These are phyloP conservation scores for Hydroisotoma schaefferi DNA, from an alignment of 2,888 invertebrate species.

Conservation along the genomic window DNA sequence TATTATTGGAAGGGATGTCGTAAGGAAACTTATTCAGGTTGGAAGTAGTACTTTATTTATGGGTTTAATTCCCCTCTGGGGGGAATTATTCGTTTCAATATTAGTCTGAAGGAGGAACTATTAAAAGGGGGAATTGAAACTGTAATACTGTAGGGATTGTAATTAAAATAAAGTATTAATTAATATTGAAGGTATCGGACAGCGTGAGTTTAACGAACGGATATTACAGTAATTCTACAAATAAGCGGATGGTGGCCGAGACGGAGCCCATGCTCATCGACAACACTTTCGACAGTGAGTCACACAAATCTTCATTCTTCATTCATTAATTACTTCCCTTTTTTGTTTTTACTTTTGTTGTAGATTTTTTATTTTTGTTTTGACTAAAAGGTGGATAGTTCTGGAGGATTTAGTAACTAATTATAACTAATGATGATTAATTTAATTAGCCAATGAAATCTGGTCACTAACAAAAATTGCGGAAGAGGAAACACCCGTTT, in stretches of 20 bases:
- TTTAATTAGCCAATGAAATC: conserved; percentile 28
- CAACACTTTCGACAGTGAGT: conserved; percentile 1
- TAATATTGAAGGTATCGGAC: neutral
- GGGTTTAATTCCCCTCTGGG: neutral
- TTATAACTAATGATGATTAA: neutral
- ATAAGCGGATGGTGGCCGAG: neutral
- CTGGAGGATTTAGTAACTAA: neutral
- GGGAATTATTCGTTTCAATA: neutral
- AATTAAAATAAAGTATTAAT: too few species aligned
- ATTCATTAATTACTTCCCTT: neutral
- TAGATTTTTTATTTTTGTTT: neutral
- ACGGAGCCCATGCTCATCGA: conserved; percentile 1
- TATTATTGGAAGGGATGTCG: conserved; percentile 77
- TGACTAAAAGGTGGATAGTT: neutral
- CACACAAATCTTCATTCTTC: neutral
- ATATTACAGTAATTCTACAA: conserved; percentile 5
- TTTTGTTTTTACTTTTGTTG: neutral
- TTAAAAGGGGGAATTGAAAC: too few species aligned
- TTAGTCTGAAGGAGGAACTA: neutral
- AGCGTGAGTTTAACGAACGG: neutral
- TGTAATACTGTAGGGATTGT: neutral
- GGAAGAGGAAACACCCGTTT: conserved; percentile 23
- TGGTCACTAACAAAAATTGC: conserved; percentile 34
- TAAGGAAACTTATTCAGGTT: conserved; percentile 82
- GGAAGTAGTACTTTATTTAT: neutral